A percentile compares a stretch with the other conserved stretches of the same genome.
These are phyloP conservation scores for Promerops cafer DNA, from an alignment of 2,113 vertebrate species.

Conservation along the genomic window DNA sequence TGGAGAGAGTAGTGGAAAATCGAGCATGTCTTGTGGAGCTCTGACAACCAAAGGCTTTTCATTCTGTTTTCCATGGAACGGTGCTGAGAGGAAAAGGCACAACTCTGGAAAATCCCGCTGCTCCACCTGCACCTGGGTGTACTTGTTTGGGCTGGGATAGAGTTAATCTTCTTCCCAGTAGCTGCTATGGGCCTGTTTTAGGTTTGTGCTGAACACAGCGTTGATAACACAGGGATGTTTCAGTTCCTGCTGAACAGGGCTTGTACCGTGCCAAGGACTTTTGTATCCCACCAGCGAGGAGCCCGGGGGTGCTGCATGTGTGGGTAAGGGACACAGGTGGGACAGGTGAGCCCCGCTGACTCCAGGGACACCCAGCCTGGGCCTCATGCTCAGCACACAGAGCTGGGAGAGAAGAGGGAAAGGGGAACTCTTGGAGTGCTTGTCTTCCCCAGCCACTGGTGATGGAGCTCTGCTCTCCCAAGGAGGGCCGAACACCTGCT, in stretches of 20 bases:
- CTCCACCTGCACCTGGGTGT: rapidly evolving
- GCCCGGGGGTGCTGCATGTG: not conserved
- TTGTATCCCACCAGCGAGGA: not conserved
- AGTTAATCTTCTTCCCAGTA: not conserved
- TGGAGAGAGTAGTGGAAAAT: not conserved
- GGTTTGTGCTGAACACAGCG: not conserved
- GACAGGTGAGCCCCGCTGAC: not conserved
- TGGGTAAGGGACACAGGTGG: not conserved
- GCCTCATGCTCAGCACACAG: not conserved
- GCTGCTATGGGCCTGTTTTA: not conserved
- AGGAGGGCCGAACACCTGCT: not conserved
- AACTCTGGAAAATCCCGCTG: rapidly evolving
- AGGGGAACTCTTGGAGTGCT: not conserved
- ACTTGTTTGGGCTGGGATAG: too few relatives aligned
- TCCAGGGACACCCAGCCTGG: not conserved
- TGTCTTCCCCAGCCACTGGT: not conserved
- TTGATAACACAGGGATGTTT: not conserved
- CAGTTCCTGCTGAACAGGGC: not conserved
- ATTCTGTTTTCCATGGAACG: not conserved
- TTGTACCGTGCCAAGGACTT: not conserved
- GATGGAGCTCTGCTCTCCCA: not conserved
- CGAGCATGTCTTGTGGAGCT: not conserved
- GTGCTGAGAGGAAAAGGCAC: not conserved
- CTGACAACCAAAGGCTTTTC: not conserved
- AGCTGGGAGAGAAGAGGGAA: not conserved